These are phyloP conservation scores for Coturnix japonica DNA, from an alignment of 2,113 vertebrate species.

Conservation along the genomic window DNA sequence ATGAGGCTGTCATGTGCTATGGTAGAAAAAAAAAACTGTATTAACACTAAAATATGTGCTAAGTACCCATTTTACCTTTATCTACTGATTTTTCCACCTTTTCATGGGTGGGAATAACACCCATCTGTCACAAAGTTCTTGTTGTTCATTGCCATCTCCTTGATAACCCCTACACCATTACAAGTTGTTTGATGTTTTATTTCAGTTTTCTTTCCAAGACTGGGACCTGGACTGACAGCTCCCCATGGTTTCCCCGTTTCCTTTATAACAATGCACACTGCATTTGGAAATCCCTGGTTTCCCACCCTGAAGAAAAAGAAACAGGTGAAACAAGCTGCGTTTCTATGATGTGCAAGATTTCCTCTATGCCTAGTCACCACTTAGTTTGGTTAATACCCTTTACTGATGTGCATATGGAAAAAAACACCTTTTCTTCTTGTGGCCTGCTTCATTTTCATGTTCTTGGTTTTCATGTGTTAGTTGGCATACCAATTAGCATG, in stretches of 20 bases:
- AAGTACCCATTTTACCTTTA: slow-evolving; percentile 15
- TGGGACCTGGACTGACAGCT: neutral
- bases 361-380: neutral
- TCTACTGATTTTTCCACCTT: neutral
- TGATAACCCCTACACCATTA: accelerated
- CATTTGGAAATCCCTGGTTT: neutral
- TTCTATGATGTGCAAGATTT: neutral
- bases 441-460: neutral
- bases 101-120: neutral
- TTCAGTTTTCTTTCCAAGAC: neutral
- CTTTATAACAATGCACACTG: neutral
- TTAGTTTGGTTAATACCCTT: neutral
- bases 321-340: neutral
- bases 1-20: neutral
- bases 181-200: neutral
- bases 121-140: neutral
- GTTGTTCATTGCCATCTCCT: neutral
- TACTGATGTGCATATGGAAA: neutral
- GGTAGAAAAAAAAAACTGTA: neutral
- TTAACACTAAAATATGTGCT: neutral
- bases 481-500: neutral
- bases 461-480: slow-evolving; percentile 18
- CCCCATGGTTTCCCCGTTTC: no score
- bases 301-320: neutral
- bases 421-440: neutral